A percentile compares a stretch with the other conserved stretches of the same genome.
Evolutionary conservation across 2,888 invertebrate species (phyloP).

Genomic region (Phaonia tiefii): DNA sequence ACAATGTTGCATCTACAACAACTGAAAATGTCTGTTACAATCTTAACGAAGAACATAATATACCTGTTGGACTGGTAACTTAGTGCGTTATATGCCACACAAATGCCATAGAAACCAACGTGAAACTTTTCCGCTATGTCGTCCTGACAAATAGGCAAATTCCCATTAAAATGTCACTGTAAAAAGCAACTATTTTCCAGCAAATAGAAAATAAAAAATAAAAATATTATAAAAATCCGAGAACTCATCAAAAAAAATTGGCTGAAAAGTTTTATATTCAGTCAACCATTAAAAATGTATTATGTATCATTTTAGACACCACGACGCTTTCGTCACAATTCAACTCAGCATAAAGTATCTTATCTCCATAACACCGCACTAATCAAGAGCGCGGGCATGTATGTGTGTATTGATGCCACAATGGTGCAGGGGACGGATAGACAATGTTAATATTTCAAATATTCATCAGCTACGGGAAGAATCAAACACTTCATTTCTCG

Average conservation of each 20-base stretch:
- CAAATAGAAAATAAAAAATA: slow-evolving; percentile 30
- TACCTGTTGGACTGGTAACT: no score
- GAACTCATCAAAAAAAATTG: slow-evolving; percentile 60
- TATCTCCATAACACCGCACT: slow-evolving; percentile 61
- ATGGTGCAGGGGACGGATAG: neutral
- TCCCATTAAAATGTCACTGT: slow-evolving; percentile 60
- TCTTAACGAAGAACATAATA: no score
- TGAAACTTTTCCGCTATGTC: no score
- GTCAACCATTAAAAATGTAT: slow-evolving; percentile 67
- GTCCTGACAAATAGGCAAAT: slow-evolving; percentile 17
- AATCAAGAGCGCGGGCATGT: neutral
- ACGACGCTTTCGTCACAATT: neutral
- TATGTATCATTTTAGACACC: slow-evolving; percentile 53
- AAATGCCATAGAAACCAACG: no score
- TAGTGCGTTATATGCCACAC: no score
- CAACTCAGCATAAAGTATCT: slow-evolving; percentile 13
- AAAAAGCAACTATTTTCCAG: slow-evolving; percentile 14
- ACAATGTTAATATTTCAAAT: neutral
- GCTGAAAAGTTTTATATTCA: slow-evolving; percentile 67
- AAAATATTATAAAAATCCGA: no score
- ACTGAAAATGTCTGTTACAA: no score
- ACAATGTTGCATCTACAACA: no score
- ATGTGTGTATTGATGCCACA: slow-evolving; percentile 15
- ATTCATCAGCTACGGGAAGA: no score
- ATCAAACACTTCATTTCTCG: no score